Evolutionary conservation across 2,888 invertebrate genomes (phyloP).

Genomic region (Phorcus lineatus): DNA sequence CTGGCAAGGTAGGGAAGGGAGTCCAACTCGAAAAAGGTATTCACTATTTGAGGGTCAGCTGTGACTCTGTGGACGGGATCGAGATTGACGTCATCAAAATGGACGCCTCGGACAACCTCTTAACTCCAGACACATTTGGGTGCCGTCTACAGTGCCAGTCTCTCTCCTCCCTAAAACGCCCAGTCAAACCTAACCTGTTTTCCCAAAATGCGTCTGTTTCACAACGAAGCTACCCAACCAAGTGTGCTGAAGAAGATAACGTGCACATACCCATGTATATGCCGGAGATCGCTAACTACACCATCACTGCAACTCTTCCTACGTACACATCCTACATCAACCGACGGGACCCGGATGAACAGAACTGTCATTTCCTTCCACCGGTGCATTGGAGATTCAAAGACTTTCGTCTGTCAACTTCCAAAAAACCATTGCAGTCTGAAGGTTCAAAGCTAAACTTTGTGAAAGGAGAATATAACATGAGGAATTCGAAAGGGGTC

Average conservation of each 20-base stretch:
- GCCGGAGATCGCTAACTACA: slow-evolving; percentile 38
- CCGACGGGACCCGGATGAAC: slow-evolving; percentile 41
- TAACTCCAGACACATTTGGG: slow-evolving; percentile 40
- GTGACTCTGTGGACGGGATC: slow-evolving; percentile 42
- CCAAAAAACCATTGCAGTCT: slow-evolving; percentile 9
- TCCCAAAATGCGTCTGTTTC: slow-evolving; percentile 28
- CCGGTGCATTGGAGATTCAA: slow-evolving; percentile 43
- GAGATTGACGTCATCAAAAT: slow-evolving; percentile 53
- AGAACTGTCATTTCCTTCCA: slow-evolving; percentile 40
- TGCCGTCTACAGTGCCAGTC: slow-evolving; percentile 49
- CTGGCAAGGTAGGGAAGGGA: not conserved
- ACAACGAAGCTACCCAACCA: slow-evolving; percentile 47
- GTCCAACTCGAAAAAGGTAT: slow-evolving; percentile 9
- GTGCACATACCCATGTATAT: slow-evolving; percentile 57
- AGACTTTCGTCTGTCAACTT: slow-evolving; percentile 21
- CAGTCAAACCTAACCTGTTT: not conserved
- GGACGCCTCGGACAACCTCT: slow-evolving; percentile 34
- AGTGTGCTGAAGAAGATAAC: slow-evolving; percentile 61
- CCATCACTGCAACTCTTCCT: slow-evolving; percentile 52
- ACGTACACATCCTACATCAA: slow-evolving; percentile 52
- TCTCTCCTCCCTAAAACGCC: not conserved
- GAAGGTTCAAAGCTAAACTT: slow-evolving; percentile 27
- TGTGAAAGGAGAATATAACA: not conserved
- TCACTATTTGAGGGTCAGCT: slow-evolving; percentile 8
- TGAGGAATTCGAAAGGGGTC: slow-evolving; percentile 15